Evolutionary conservation across 23 tunicate species (phyloP).

Genomic region (Halocynthia aurantium): DNA sequence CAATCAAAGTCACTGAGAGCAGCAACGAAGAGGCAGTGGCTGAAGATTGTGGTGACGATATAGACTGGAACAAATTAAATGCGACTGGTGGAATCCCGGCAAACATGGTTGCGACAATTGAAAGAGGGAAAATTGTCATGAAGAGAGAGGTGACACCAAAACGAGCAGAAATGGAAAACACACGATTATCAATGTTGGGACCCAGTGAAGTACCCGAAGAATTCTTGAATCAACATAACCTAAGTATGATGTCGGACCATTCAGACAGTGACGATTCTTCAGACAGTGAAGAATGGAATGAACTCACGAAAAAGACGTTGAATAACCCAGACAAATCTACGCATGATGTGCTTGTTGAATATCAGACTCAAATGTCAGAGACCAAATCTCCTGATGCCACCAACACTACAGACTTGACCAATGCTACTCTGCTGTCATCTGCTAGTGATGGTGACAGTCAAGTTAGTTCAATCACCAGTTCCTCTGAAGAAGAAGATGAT

Average conservation of each 20-base stretch:
- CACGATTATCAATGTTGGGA: not conserved
- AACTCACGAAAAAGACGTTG: not conserved
- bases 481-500: constrained; percentile 9
- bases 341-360: not conserved
- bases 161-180: constrained; percentile 17
- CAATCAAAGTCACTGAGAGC: not conserved
- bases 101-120: constrained; percentile 11
- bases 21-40: not conserved
- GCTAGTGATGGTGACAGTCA: constrained; percentile 13
- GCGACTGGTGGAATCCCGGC: not conserved
- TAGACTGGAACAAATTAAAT: not conserved
- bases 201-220: not conserved
- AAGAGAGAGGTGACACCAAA: constrained; percentile 14
- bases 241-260: constrained; percentile 9
- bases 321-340: not conserved
- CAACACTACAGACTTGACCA: not conserved
- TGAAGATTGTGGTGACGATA: not conserved
- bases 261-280: not conserved
- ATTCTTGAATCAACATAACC: constrained; percentile 15
- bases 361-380: not conserved
- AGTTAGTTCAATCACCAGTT: constrained; percentile 15
- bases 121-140: constrained; percentile 21
- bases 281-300: constrained; percentile 16
- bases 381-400: not conserved
- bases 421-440: constrained; percentile 2